A percentile compares a stretch with the other conserved stretches of the same genome.
These are phyloP conservation scores for Busseola fusca DNA, from an alignment of 2,888 invertebrate species.

Conservation along the genomic window DNA sequence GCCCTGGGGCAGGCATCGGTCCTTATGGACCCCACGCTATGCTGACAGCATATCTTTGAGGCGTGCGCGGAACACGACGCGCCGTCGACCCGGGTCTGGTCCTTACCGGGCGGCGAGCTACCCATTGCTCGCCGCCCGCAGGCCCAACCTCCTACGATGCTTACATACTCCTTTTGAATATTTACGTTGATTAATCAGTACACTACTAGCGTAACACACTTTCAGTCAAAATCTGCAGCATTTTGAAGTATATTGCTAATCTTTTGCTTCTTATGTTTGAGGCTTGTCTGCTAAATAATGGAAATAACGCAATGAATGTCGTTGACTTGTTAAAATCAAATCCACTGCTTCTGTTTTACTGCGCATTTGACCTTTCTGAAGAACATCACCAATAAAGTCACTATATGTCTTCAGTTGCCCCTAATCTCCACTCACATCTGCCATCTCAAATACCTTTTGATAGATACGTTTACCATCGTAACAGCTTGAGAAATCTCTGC, in stretches of 20 bases:
- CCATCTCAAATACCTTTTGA: background rate
- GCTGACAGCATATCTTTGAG: no score
- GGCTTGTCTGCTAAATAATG: no score
- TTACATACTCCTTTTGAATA: background rate
- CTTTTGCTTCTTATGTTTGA: no score
- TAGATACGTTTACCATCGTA: background rate
- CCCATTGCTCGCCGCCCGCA: no score
- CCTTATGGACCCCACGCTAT: no score
- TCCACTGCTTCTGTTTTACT: background rate
- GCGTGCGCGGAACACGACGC: no score
- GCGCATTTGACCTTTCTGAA: background rate
- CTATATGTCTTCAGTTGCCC: background rate
- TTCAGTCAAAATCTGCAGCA: background rate
- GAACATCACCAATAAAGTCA: background rate
- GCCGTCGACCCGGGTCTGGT: no score
- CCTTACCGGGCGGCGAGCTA: no score
- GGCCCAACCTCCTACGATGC: no score
- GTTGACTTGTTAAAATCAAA: no score
- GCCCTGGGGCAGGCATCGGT: no score
- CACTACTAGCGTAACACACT: background rate
- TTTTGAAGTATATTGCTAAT: background rate
- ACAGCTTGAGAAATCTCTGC: constrained; percentile 35
- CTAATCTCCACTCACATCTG: background rate
- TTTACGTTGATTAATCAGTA: background rate
- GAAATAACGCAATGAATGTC: no score